Evolutionary conservation across 2,797 vertebrate genomes (phyloP), one percentile per base, ranked within the genome.

Genomic region (Rhinoraja longicauda): DNA sequence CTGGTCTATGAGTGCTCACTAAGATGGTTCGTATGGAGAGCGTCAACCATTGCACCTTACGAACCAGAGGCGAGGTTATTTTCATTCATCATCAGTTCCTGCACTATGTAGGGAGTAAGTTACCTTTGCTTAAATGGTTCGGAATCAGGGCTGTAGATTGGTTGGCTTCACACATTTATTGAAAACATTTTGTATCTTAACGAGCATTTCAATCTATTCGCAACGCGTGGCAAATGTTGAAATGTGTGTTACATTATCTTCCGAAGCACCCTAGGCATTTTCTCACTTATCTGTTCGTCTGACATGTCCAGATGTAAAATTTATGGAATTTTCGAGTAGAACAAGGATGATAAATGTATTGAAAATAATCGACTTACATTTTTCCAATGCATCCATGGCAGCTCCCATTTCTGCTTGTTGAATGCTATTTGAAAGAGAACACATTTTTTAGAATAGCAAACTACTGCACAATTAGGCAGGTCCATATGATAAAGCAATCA

Each of bases 391-490:
- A 24, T 99, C 99, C 98, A 99, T 99, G 90, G 98, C 98, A 45
- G 99, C 99, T 96, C 98, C 98, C 99, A 99, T 99, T 96, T 99
- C 99, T 0, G 98, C 99, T 97, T 99, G 98, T 94, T 99, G 99
- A 96, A 99, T 99, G 94, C 99, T 99, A 96, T 93, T 32, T 93
- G 96, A 82, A 92, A 94, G 93, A 93, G 53, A 84, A 90, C 93
- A 62, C 15, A 76, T 10, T 64, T 64, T 26, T 75, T 53, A 75
- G 36, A 17, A 53, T 57, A 13, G 13, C 36, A 92, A 73, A 57
- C 5, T 7, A 13, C 53, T 9, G 70, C 70, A 9, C 8, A 21
- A 12, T 57, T 21, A 29, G 29, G 57, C n/a, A 1, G 57, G 1
- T 1, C 62, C 19, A 5, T 24, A 9, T 70, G 26, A 39, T 8